These are phyloP conservation scores for Scaptomyza flava DNA, from an alignment of 2,888 invertebrate species.

Conservation along the genomic window DNA sequence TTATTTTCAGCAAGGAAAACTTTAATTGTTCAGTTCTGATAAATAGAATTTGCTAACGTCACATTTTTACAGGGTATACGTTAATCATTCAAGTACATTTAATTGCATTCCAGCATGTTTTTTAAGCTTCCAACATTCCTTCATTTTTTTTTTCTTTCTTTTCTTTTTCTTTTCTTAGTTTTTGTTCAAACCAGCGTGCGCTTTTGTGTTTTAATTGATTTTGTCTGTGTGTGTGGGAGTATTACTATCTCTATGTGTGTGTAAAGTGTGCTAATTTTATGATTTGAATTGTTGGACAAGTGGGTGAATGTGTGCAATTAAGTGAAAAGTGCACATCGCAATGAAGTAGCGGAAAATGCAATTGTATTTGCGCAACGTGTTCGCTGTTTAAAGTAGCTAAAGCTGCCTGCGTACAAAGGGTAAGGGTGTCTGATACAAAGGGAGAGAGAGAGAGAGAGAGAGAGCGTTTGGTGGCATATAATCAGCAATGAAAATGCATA, in stretches of 20 bases:
- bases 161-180: neutral
- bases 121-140: slow-evolving; percentile 10
- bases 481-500: slow-evolving; percentile 55
- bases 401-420: neutral
- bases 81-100: neutral
- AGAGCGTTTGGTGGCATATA: slow-evolving; percentile 17
- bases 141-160: neutral
- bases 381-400: slow-evolving; percentile 1
- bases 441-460: neutral
- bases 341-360: slow-evolving; percentile 64
- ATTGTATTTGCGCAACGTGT: slow-evolving; percentile 64
- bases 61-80: slow-evolving; percentile 21
- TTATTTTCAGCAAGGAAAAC: no score
- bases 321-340: slow-evolving; percentile 74
- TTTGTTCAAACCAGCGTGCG: slow-evolving; percentile 44
- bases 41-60: no score
- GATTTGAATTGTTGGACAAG: slow-evolving; percentile 61
- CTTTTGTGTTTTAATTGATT: slow-evolving; percentile 77
- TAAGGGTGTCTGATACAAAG: neutral
- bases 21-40: neutral
- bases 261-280: slow-evolving; percentile 72
- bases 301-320: slow-evolving; percentile 63
- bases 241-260: slow-evolving; percentile 23
- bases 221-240: slow-evolving; percentile 20
- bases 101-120: slow-evolving; percentile 39